Conservation (phyloP, 2,888 invertebrate genomes). For the Zonitis immaculata region DNA sequence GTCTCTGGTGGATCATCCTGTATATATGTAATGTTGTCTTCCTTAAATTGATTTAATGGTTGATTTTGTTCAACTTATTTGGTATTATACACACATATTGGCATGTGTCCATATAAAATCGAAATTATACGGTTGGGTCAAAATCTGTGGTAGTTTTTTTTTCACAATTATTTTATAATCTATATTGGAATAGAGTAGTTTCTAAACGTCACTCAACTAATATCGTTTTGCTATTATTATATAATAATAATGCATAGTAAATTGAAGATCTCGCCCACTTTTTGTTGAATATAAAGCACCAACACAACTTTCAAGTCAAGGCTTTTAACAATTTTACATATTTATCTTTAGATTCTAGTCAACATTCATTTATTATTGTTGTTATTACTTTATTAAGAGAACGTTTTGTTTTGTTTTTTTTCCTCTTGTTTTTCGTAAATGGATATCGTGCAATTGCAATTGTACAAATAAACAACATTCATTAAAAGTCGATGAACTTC, state of each 20-base stretch:
- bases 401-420: neutral
- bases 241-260: neutral
- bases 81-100: neutral
- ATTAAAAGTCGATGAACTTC: constrained; percentile 27
- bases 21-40: too few species aligned
- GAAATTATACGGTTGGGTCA: neutral
- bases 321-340: neutral
- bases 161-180: neutral
- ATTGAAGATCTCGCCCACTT: constrained; percentile 2
- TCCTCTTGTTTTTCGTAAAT: too few species aligned
- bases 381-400: neutral
- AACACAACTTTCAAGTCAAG: neutral
- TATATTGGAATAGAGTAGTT: neutral
- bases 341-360: neutral
- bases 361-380: neutral
- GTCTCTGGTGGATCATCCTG: too few species aligned
- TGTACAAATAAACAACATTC: constrained; percentile 21
- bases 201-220: neutral
- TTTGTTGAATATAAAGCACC: neutral
- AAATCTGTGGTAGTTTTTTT: neutral
- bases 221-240: neutral
- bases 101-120: neutral
- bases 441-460: constrained; percentile 16
- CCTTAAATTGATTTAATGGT: constrained; percentile 2
- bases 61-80: constrained; percentile 1